A percentile compares a stretch with the other conserved stretches of the same genome.
These are phyloP conservation scores for Leuciscus waleckii DNA, from an alignment of 2,797 vertebrate species.

Conservation along the genomic window DNA sequence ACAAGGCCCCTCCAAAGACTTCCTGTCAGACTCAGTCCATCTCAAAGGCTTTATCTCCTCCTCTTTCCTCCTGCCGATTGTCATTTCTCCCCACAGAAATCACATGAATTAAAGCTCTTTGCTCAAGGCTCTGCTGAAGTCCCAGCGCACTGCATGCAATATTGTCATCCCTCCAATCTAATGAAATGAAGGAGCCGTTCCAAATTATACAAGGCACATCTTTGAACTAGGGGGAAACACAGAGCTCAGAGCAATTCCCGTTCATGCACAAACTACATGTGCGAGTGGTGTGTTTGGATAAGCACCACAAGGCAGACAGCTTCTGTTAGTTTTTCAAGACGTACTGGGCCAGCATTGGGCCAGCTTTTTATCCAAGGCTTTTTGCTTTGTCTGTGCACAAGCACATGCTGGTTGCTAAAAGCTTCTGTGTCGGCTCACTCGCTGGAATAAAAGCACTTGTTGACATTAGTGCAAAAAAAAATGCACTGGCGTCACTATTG, in stretches of 20 bases:
- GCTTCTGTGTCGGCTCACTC: constrained; percentile 70
- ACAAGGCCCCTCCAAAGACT: constrained; percentile 66
- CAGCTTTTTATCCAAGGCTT: constrained; percentile 57
- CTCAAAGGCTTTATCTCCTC: constrained; percentile 63
- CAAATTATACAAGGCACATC: constrained; percentile 66
- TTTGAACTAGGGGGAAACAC: constrained; percentile 62
- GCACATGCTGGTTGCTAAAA: constrained; percentile 74
- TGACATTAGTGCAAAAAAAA: constrained; percentile 73
- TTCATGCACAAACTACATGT: constrained; percentile 48
- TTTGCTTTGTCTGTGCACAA: constrained; percentile 73
- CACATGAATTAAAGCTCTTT: constrained; percentile 70
- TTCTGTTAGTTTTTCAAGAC: constrained; percentile 76
- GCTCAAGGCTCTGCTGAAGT: constrained; percentile 59
- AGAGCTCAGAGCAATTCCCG: constrained; percentile 54
- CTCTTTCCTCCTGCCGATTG: constrained; percentile 52
- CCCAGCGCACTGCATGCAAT: constrained; percentile 62
- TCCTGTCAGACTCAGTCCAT: constrained; percentile 69
- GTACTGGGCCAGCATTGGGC: constrained; percentile 71
- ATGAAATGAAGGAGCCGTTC: constrained; percentile 70
- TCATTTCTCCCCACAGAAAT: constrained; percentile 65
- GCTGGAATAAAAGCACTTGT: constrained; percentile 73
- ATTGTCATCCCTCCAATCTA: constrained; percentile 72
- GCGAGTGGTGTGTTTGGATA: constrained; percentile 59
- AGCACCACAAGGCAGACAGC: constrained; percentile 63
- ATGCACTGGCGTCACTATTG: constrained; percentile 46